phyloP scores from a whole-genome alignment of 2,797 vertebrate species.

The Glossophaga mutica region DNA sequence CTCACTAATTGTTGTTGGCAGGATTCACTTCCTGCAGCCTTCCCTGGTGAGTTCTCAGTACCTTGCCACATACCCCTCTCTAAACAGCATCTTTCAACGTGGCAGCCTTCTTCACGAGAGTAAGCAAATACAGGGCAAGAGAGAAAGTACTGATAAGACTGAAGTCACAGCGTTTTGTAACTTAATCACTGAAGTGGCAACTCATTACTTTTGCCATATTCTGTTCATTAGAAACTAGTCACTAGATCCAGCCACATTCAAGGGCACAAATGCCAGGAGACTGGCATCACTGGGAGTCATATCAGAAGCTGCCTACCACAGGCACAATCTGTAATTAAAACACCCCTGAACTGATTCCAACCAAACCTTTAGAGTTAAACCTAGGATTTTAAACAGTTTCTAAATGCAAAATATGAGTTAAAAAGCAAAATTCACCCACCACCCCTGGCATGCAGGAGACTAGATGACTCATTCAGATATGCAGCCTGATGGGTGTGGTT shows the following conservation, averaged over 20 bases:
- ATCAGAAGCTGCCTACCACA: slow-evolving; percentile 1
- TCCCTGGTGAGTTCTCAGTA: neutral
- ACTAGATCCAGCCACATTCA: neutral
- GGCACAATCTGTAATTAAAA: slow-evolving; percentile 1
- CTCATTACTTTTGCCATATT: neutral
- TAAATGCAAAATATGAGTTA: slow-evolving; percentile 23
- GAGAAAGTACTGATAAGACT: neutral
- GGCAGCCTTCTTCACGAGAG: neutral
- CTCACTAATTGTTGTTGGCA: neutral
- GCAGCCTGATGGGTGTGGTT: neutral
- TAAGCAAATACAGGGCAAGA: neutral
- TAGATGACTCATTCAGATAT: neutral
- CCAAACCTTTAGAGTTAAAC: slow-evolving; percentile 3
- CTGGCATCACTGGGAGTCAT: neutral
- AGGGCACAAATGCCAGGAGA: neutral
- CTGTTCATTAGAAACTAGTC: neutral
- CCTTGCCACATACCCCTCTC: neutral
- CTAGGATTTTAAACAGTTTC: slow-evolving; percentile 31
- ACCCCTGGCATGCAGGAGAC: neutral
- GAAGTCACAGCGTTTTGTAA: slow-evolving; percentile 10
- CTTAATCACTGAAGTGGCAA: neutral
- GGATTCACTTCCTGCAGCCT: neutral
- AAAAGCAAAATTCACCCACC: slow-evolving; percentile 16
- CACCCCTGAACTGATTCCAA: neutral
- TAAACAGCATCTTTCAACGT: neutral